Evolutionary conservation across 2,888 invertebrate genomes (phyloP).

Genomic region (Meiosimyza decipiens): DNA sequence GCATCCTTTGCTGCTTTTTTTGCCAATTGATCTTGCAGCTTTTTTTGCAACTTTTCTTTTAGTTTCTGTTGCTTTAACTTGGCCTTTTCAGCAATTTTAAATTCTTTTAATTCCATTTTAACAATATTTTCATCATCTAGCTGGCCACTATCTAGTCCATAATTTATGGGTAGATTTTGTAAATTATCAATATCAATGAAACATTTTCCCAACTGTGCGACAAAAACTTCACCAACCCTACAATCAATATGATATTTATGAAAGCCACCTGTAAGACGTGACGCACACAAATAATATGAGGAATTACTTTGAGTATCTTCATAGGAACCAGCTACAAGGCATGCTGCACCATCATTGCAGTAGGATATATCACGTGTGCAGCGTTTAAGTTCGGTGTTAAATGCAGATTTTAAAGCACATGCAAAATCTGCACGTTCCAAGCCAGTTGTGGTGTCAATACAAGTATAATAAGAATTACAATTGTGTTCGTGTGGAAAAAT

Average conservation of each 20-base stretch:
- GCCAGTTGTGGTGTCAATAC: conserved; percentile 40
- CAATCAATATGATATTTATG: conserved; percentile 56
- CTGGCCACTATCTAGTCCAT: conserved; percentile 32
- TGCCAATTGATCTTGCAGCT: conserved; percentile 52
- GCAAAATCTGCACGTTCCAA: conserved; percentile 35
- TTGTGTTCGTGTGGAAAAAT: conserved; percentile 45
- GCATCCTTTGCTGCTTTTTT: conserved; percentile 55
- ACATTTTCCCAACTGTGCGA: conserved; percentile 47
- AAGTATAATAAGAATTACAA: conserved; percentile 52
- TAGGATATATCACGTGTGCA: conserved; percentile 53
- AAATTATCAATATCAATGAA: conserved; percentile 40
- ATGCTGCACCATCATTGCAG: conserved; percentile 49
- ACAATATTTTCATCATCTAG: conserved; percentile 49
- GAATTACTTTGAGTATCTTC: conserved; percentile 45
- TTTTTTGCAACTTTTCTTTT: conserved; percentile 50
- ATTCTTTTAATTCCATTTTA: conserved; percentile 52
- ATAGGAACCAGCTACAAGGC: conserved; percentile 48
- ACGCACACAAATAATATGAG: conserved; percentile 54
- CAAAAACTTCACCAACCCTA: conserved; percentile 49
- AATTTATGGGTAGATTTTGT: conserved; percentile 28
- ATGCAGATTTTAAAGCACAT: conserved; percentile 49
- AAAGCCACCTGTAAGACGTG: conserved; percentile 46
- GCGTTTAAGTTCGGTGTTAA: conserved; percentile 46
- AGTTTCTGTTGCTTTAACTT: conserved; percentile 52
- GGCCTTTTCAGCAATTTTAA: conserved; percentile 52